These are phyloP conservation scores for Amniataba percoides DNA, from an alignment of 2,797 vertebrate species.

Conservation along the genomic window DNA sequence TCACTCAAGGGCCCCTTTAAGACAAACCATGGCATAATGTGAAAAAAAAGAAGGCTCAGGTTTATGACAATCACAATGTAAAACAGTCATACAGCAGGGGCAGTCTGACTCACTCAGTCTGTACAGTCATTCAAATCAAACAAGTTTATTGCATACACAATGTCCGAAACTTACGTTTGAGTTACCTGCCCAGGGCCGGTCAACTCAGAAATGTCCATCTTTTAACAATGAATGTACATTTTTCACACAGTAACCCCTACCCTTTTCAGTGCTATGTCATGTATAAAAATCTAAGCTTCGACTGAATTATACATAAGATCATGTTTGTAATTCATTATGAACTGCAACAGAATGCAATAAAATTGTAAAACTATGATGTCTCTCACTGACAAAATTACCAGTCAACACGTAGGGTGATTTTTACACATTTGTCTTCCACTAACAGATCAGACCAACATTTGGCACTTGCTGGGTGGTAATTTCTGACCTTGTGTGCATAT, in stretches of 20 bases:
- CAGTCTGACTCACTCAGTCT: conserved; percentile 26
- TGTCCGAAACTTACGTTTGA: conserved; percentile 39
- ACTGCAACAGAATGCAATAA: conserved; percentile 26
- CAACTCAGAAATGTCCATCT: conserved; percentile 21
- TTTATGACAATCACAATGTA: conserved; percentile 48
- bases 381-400: conserved; percentile 10
- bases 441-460: conserved; percentile 40
- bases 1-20: not conserved
- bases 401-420: conserved; percentile 16
- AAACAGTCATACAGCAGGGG: conserved; percentile 35
- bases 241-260: conserved; percentile 22
- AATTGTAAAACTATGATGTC: conserved; percentile 28
- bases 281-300: conserved; percentile 33
- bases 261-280: conserved; percentile 15
- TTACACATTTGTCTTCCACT: not conserved
- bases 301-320: conserved; percentile 4
- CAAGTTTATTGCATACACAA: conserved; percentile 70
- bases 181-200: conserved; percentile 10
- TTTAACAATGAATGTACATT: conserved; percentile 25
- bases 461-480: conserved; percentile 52
- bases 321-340: not conserved
- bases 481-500: conserved; percentile 13
- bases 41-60: conserved; percentile 57
- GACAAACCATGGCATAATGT: conserved; percentile 33
- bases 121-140: conserved; percentile 53